These are phyloP conservation scores for Philopotamus ludificatus DNA, from an alignment of 1,140 invertebrate species.

Conservation along the genomic window DNA sequence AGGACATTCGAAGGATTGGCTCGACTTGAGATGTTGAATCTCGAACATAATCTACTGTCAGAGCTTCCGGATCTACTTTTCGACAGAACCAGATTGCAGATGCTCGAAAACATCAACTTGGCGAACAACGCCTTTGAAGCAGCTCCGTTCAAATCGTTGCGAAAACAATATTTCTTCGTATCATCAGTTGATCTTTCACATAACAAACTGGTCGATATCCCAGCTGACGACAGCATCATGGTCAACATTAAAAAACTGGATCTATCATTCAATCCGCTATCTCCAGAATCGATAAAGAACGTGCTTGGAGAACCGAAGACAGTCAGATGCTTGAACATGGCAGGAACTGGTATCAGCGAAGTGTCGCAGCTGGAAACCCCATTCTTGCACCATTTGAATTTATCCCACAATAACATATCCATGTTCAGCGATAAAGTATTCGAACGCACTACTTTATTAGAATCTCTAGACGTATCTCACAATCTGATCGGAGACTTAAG, in stretches of 20 bases:
- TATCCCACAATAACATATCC: conserved; percentile 75
- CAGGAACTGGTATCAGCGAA: conserved; percentile 69
- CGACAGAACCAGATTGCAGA: conserved; percentile 72
- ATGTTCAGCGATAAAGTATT: conserved; percentile 67
- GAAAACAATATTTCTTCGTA: conserved; percentile 80
- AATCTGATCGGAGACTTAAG: conserved; percentile 68
- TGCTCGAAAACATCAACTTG: conserved; percentile 79
- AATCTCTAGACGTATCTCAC: conserved; percentile 73
- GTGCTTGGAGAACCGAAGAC: conserved; percentile 87
- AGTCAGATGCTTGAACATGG: conserved; percentile 76
- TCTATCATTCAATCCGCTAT: conserved; percentile 81
- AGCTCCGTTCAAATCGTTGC: conserved; percentile 74
- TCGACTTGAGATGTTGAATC: conserved; percentile 71
- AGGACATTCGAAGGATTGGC: conserved; percentile 80
- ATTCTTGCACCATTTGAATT: conserved; percentile 78
- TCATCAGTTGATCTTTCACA: conserved; percentile 74
- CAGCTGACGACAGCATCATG: conserved; percentile 79
- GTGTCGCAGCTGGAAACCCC: conserved; percentile 79
- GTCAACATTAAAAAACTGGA: conserved; percentile 86
- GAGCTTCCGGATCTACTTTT: conserved; percentile 83
- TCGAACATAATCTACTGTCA: conserved; percentile 71
- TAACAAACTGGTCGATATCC: conserved; percentile 76
- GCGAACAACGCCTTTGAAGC: conserved; percentile 74
- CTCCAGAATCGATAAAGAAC: conserved; percentile 68
- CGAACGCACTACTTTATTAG: conserved; percentile 74